Conservation (phyloP, 2,797 vertebrate genomes). For the Echiichthys vipera region DNA sequence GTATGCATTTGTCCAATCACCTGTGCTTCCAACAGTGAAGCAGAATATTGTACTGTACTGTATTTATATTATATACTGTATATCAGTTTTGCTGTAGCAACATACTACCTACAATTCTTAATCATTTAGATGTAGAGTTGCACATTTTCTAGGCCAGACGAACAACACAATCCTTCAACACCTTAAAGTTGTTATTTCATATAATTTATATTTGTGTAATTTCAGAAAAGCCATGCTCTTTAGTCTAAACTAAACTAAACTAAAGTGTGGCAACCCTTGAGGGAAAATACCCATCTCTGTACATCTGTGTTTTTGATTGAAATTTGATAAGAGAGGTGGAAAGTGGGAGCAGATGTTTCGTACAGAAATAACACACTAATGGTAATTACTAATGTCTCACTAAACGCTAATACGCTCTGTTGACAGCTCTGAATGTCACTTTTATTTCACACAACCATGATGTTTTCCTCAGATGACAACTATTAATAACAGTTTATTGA, state of each 20-base stretch:
- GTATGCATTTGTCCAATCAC: neutral
- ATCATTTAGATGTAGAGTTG: neutral
- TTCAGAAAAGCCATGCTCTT: neutral
- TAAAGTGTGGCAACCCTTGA: constrained; percentile 8
- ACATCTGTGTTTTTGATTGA: constrained; percentile 12
- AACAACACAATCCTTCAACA: neutral
- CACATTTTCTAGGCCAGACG: neutral
- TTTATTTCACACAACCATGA: neutral
- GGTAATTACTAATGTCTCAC: too few species aligned
- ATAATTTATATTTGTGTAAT: neutral
- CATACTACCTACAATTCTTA: neutral
- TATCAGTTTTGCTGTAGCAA: neutral
- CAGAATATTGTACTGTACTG: neutral
- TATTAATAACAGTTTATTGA: constrained; percentile 7
- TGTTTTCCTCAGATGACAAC: neutral
- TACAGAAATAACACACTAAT: constrained; percentile 22
- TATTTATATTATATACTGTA: neutral
- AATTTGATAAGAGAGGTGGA: neutral
- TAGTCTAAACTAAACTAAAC: neutral
- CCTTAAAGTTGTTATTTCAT: neutral
- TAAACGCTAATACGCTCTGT: too few species aligned
- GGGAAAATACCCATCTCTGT: constrained; percentile 4
- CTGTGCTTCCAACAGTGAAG: neutral
- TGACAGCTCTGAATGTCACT: neutral
- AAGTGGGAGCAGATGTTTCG: constrained; percentile 30